Evolutionary conservation across 2,888 invertebrate genomes (phyloP), one percentile per base, ranked within the genome.

Genomic region (Pollenia angustigena): DNA sequence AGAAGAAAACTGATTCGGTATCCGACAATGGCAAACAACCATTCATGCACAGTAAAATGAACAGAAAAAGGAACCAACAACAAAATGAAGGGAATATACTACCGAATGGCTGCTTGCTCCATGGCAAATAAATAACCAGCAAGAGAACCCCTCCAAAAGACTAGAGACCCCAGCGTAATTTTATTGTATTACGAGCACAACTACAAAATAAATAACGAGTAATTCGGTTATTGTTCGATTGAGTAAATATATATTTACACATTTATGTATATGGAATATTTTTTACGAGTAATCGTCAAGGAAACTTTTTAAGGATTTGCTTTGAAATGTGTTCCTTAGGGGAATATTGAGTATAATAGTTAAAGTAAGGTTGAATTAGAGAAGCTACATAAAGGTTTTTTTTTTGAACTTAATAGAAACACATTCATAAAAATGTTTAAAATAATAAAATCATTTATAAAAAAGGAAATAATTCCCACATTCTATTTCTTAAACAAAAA

Each of bases 1-100:
- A 76, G 12, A 72, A 42, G 46, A 84, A 69, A 78, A 60, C 68
- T 81, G 83, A 68, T 83, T 83, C 75, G 75, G 62, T 75, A 71
- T 69, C 44, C 80, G 44, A 75, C 62, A 32, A 81, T 62, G 58
- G 58, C 56, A 58, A 32, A 81, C 56, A 46, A 66, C 52, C 64
- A 60, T 76, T 75, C 71, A 80, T n/a, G 54, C 74, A 75, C 18
- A 71, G 12, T 40, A 48, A 80, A 80, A 66, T 50, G 76, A 42
- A 75, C 12, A 23, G 66, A 66, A 16, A 68, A 56, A 62, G 50
- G 40, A 64, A 66, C 46, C 16, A n/a, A n/a, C 1, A 81, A 48
- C 32, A 11, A 64, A 40, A 48, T 52, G n/a, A 42, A 68, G 14
- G 14, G 18, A 62, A 50, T 16, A 64, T 62, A 75, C 16, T 58